Percentiles rank a stretch among this genome's conserved stretches.
These are phyloP conservation scores for Tetraneura akinire DNA, from an alignment of 1,140 invertebrate species.

Conservation along the genomic window DNA sequence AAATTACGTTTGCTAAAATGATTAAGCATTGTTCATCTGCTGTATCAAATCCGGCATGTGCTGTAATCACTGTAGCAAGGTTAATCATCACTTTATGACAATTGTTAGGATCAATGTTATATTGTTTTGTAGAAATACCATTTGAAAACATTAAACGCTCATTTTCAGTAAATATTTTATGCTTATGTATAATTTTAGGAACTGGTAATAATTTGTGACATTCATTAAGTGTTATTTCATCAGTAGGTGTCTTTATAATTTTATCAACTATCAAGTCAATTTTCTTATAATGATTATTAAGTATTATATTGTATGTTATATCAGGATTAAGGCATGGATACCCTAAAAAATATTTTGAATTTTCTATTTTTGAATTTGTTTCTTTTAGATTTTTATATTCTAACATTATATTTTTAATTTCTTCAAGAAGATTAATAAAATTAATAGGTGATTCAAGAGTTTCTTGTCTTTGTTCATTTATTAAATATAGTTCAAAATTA, in stretches of 20 bases:
- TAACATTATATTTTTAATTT: neutral
- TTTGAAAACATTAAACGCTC: slow-evolving; percentile 5
- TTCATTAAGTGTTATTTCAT: neutral
- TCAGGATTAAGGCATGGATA: slow-evolving; percentile 21
- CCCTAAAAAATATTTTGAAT: slow-evolving; percentile 6
- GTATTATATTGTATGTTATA: slow-evolving; percentile 32
- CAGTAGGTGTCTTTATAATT: neutral
- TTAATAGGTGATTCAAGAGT: too few species aligned
- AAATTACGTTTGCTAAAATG: slow-evolving; percentile 24
- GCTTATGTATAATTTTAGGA: neutral
- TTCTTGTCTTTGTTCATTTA: too few species aligned
- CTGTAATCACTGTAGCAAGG: slow-evolving; percentile 1
- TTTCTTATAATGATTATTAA: slow-evolving; percentile 37
- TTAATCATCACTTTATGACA: slow-evolving; percentile 44
- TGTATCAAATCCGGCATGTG: slow-evolving; percentile 44
- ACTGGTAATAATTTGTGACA: slow-evolving; percentile 16
- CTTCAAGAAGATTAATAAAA: too few species aligned
- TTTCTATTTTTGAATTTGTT: neutral
- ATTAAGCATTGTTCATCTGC: slow-evolving; percentile 30
- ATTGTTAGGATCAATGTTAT: slow-evolving; percentile 20
- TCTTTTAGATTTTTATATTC: neutral
- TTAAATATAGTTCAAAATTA: neutral
- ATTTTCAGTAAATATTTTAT: neutral
- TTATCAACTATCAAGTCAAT: slow-evolving; percentile 9
- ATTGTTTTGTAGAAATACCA: neutral